A percentile compares a stretch with the other conserved stretches of the same genome.
phyloP scores from a whole-genome alignment of 2,797 vertebrate species.

The Pelodytes ibericus region DNA sequence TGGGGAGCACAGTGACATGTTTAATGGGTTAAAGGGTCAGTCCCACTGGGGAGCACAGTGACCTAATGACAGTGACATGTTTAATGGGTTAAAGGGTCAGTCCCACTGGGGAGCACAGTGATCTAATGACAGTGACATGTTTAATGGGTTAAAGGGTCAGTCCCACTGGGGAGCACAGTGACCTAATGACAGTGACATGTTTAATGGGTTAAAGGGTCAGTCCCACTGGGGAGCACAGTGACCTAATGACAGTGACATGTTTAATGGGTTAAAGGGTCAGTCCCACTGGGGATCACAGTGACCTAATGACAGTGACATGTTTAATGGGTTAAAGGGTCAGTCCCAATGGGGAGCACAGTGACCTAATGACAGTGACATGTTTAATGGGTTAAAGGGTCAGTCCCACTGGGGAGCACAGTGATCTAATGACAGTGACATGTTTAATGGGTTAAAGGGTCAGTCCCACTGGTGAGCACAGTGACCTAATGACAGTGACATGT shows the following conservation, averaged over 20 bases:
- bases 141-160: background rate
- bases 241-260: background rate
- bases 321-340: background rate
- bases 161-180: background rate
- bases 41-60: background rate
- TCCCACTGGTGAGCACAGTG: background rate
- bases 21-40: background rate
- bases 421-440: background rate
- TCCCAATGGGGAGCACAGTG: background rate
- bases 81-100: background rate
- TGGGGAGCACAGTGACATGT: background rate
- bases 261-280: background rate
- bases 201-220: constrained; percentile 1
- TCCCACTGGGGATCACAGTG: background rate
- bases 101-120: background rate
- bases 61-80: background rate
- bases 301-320: background rate
- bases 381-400: background rate
- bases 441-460: constrained; percentile 1
- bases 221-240: background rate
- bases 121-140: background rate
- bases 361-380: background rate
- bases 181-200: background rate
- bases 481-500: background rate
- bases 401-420: background rate